phyloP scores from a whole-genome alignment of 2,113 vertebrate genomes.

The Trogon surrucura region DNA sequence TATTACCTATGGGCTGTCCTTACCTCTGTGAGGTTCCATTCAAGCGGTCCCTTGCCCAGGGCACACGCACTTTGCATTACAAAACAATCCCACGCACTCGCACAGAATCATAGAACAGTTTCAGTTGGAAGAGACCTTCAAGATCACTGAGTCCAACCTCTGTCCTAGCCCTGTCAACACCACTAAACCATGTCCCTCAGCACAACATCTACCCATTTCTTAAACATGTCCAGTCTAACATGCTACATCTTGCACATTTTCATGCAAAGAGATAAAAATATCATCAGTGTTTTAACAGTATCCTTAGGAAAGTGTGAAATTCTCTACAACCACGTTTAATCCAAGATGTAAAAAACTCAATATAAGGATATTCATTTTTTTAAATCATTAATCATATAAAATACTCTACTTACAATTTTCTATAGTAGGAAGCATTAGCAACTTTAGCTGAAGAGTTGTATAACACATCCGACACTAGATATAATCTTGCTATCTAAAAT shows the following conservation, averaged over 20 bases:
- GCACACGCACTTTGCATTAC: not conserved
- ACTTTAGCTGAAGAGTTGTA: constrained; percentile 99
- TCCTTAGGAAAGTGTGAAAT: not conserved
- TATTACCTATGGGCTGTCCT: not conserved
- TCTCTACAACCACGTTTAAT: not conserved
- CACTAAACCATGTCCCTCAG: too few species aligned
- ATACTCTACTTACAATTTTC: constrained; percentile 93
- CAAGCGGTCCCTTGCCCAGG: not conserved
- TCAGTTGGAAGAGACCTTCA: too few species aligned
- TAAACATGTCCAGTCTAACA: too few species aligned
- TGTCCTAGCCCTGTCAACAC: too few species aligned
- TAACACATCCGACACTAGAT: constrained; percentile 97
- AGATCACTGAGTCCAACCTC: too few species aligned
- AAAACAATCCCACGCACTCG: not conserved
- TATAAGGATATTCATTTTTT: not conserved
- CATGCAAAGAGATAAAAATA: not conserved
- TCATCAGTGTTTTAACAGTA: not conserved
- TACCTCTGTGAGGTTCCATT: not conserved
- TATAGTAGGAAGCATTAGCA: constrained; percentile 97
- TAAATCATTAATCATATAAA: not conserved
- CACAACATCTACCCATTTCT: too few species aligned
- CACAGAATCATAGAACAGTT: too few species aligned
- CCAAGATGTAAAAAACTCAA: not conserved
- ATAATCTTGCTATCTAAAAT: constrained; percentile 93
- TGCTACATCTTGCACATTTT: not conserved